A percentile compares a stretch with the other conserved stretches of the same genome.
Conservation (phyloP, 2,888 invertebrate species). For the Euproctis similis region DNA sequence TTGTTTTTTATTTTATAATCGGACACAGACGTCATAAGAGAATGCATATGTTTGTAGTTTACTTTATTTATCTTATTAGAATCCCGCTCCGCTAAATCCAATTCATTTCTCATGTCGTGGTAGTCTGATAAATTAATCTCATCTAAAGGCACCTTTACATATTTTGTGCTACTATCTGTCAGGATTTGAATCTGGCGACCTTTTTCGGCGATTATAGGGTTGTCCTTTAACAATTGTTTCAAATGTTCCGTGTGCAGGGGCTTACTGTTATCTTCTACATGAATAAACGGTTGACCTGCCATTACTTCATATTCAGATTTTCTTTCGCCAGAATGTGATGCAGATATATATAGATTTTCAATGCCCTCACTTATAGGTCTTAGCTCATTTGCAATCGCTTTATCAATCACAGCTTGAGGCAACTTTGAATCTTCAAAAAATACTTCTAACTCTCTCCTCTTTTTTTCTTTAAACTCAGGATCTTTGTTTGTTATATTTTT, state of each 20-base stretch:
- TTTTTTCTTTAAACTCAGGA: slow-evolving; percentile 40
- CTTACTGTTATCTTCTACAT: slow-evolving; percentile 43
- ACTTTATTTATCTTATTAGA: slow-evolving; percentile 40
- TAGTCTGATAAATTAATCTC: slow-evolving; percentile 45
- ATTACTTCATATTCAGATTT: slow-evolving; percentile 63
- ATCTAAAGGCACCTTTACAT: slow-evolving; percentile 43
- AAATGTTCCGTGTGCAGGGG: slow-evolving; percentile 49
- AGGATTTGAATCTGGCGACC: slow-evolving; percentile 61
- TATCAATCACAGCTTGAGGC: slow-evolving; percentile 44
- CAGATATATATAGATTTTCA: slow-evolving; percentile 49
- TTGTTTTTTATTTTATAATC: slow-evolving; percentile 32
- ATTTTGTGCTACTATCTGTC: slow-evolving; percentile 27
- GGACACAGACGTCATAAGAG: slow-evolving; percentile 40
- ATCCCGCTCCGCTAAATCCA: slow-evolving; percentile 43
- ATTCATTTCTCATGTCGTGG: slow-evolving; percentile 40
- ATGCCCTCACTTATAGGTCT: slow-evolving; percentile 28
- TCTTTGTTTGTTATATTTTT: slow-evolving; percentile 25
- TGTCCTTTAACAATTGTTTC: slow-evolving; percentile 45
- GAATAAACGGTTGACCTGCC: slow-evolving; percentile 64
- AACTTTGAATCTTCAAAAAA: slow-evolving; percentile 54
- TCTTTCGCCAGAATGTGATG: slow-evolving; percentile 44
- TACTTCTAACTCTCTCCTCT: slow-evolving; percentile 42
- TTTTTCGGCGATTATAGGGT: slow-evolving; percentile 55
- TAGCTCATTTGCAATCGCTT: slow-evolving; percentile 58
- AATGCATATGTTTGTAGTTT: slow-evolving; percentile 55